Evolutionary conservation across 1,140 invertebrate genomes (phyloP), one percentile per base, ranked within the genome.

Genomic region (Pinna nobilis): DNA sequence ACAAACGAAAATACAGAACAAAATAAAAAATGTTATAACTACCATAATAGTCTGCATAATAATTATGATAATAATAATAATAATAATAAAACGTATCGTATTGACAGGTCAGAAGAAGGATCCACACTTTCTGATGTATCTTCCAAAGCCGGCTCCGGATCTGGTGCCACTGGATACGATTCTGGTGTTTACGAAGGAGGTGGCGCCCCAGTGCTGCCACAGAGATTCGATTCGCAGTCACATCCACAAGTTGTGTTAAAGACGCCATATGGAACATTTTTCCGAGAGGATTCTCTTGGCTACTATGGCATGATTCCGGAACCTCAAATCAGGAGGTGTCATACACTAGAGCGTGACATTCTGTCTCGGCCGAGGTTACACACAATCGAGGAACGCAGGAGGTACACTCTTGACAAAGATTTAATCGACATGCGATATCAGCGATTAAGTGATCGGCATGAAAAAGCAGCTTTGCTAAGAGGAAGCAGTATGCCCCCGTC

Each of bases 191-290:
- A 35, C 51, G 51, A 76, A 74, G 51, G 65, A 47, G 57, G 74
- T 20, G 63, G 74, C 13, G 32, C 73, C 49, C 51, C 74, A 1
- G 71, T 78, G 15, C 51, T 76, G 50, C 55, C 77, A 23, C 76
- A 80, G 28, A 65, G 79, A 18, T 55, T 79, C 37, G 67, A 79
- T 5, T 57, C 78, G 28, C 79, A 85, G 3, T 57, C 70, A 23
- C 81, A 84, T 35, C 78, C 77, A 44, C 81, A 83, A 25, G 78
- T 87, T 49, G 81, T 88, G 11, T 66, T 88, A 9, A 81, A 85
- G 61, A 88, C 86, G 25, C 85, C 87, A 0, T 86, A 87, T 65
- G 87, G 87, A 11, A 85, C 84, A 5, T 88, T 88, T 57, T 86
- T 84, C 63, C 81, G 85, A 18, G 83, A 84, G 64, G 82, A 86